Evolutionary conservation across 1,140 invertebrate species (phyloP).

Genomic region (Aradophagus sp.): DNA sequence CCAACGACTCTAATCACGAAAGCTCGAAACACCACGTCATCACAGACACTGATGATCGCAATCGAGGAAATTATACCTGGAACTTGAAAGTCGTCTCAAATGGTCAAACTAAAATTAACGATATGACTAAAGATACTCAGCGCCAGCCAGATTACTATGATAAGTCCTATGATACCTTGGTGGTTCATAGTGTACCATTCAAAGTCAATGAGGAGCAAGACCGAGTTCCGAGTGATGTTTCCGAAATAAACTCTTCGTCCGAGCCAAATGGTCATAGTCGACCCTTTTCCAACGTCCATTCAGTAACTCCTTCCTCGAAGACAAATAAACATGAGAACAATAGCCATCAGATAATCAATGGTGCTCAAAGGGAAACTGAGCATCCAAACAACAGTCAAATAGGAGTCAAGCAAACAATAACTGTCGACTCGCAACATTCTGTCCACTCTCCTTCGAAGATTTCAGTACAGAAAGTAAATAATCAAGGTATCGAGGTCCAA

Average conservation of each 20-base stretch:
- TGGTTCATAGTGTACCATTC: conserved; percentile 64
- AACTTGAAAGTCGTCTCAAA: conserved; percentile 22
- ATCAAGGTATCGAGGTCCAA: not conserved
- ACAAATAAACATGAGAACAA: conserved; percentile 5
- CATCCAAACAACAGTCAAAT: conserved; percentile 34
- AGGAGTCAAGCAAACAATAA: conserved; percentile 48
- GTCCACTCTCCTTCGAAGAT: conserved; percentile 6
- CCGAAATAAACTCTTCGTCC: conserved; percentile 61
- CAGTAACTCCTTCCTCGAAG: not conserved
- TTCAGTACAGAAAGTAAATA: conserved; percentile 6
- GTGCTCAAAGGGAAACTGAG: conserved; percentile 1
- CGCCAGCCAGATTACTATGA: conserved; percentile 30
- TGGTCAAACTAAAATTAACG: conserved; percentile 31
- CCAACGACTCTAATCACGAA: conserved; percentile 33
- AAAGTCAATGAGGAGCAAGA: conserved; percentile 57
- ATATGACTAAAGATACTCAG: conserved; percentile 18
- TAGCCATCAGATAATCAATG: no score
- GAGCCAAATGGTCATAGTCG: conserved; percentile 59
- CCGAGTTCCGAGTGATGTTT: conserved; percentile 49
- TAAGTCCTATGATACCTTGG: conserved; percentile 57
- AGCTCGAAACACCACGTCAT: conserved; percentile 7
- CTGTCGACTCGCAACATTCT: conserved; percentile 14
- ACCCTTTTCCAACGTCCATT: conserved; percentile 48
- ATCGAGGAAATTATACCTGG: conserved; percentile 36
- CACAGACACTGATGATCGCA: conserved; percentile 9